phyloP scores from a whole-genome alignment of 2,888 invertebrate genomes.

The Gymnocheta viridis region DNA sequence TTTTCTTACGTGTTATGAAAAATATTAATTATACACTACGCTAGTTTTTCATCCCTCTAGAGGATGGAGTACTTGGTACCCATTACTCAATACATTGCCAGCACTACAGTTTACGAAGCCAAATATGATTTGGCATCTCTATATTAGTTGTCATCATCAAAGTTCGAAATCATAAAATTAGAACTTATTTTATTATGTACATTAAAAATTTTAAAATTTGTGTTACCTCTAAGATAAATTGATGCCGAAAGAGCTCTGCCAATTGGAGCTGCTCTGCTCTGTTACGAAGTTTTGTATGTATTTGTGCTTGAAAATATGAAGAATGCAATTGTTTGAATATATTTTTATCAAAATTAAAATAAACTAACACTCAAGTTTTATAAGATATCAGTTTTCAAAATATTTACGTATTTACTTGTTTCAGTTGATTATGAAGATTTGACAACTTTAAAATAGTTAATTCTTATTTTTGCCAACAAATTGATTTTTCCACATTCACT shows the following conservation, averaged over 20 bases:
- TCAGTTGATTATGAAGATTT: conserved; percentile 9
- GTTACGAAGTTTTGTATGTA: conserved; percentile 18
- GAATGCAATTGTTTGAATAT: conserved; percentile 62
- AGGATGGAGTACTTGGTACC: too few species aligned
- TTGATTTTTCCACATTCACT: conserved; percentile 69
- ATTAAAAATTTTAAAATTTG: not conserved
- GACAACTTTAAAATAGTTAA: not conserved
- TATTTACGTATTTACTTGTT: conserved; percentile 12
- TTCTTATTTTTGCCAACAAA: conserved; percentile 62
- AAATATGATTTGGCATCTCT: too few species aligned
- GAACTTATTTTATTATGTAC: too few species aligned
- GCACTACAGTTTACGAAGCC: too few species aligned
- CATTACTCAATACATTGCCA: too few species aligned
- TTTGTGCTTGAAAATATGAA: conserved; percentile 48
- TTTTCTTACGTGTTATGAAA: too few species aligned
- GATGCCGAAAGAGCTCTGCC: conserved; percentile 13
- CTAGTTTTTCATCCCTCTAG: too few species aligned
- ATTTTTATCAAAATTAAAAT: conserved; percentile 51
- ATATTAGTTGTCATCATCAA: too few species aligned
- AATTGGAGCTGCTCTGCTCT: conserved; percentile 33
- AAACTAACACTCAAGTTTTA: conserved; percentile 53
- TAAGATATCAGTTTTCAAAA: conserved; percentile 57
- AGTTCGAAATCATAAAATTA: too few species aligned
- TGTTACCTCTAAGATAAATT: not conserved
- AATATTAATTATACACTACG: too few species aligned